Percentiles rank a stretch among this genome's conserved stretches.
Evolutionary conservation across 2,797 vertebrate species (phyloP).

Genomic region (Enteromius argenteus): DNA sequence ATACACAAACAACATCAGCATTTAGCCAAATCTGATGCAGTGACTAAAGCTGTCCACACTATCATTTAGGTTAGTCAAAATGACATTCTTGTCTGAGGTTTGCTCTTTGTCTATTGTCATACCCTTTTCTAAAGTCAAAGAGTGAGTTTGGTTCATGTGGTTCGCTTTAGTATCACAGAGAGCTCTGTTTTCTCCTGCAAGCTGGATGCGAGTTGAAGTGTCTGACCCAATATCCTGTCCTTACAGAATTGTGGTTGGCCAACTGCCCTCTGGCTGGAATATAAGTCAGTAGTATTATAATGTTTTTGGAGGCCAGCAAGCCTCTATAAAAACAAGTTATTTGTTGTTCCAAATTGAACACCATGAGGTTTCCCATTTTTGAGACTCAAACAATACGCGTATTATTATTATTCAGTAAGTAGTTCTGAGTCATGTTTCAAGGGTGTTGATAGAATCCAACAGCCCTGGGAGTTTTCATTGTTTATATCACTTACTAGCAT

Average conservation of each 20-base stretch:
- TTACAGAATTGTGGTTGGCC: constrained; percentile 26
- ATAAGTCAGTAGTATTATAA: constrained; percentile 33
- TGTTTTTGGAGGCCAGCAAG: constrained; percentile 1
- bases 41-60: constrained; percentile 23
- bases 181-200: constrained; percentile 24
- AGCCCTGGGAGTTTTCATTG: not conserved
- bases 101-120: constrained; percentile 55
- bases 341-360: constrained; percentile 14
- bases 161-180: constrained; percentile 28
- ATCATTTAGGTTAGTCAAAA: constrained; percentile 52
- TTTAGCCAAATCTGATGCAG: constrained; percentile 23
- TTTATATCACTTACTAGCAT: not conserved
- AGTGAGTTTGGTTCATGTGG: constrained; percentile 39
- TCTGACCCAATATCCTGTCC: constrained; percentile 30
- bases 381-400: not conserved
- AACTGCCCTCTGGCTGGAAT: constrained; percentile 4
- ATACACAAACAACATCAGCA: constrained; percentile 22
- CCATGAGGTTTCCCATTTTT: not conserved
- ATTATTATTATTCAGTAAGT: not conserved
- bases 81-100: constrained; percentile 51
- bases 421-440: not conserved
- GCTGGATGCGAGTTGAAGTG: constrained; percentile 38
- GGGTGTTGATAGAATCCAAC: not conserved
- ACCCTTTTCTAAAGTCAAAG: constrained; percentile 35
- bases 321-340: constrained; percentile 25